Percentiles rank a stretch among this genome's conserved stretches.
Conservation (phyloP, 2,113 vertebrate genomes). For the Hirundichthys speculiger region DNA sequence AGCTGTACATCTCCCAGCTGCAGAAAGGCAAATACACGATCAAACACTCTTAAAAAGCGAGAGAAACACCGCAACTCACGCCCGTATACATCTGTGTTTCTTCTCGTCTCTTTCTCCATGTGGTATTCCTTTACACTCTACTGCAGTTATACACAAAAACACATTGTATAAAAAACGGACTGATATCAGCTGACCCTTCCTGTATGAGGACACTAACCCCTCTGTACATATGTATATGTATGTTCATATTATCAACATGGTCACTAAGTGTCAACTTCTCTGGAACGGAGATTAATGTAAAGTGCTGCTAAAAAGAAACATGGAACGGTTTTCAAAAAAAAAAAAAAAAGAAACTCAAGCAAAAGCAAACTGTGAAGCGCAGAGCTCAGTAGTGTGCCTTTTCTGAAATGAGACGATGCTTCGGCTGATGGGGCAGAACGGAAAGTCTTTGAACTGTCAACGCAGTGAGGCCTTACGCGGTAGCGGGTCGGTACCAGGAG, state of each 20-base stretch:
- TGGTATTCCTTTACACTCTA: no score
- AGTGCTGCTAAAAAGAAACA: constrained; percentile 60
- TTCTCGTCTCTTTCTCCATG: constrained; percentile 10
- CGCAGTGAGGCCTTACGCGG: constrained; percentile 51
- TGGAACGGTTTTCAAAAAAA: neutral
- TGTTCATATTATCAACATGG: constrained; percentile 55
- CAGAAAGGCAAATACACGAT: constrained; percentile 99
- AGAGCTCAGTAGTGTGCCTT: constrained; percentile 66
- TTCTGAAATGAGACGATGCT: constrained; percentile 48
- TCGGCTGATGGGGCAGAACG: neutral
- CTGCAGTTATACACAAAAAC: no score
- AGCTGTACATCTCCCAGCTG: constrained; percentile 96
- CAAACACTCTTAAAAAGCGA: constrained; percentile 85
- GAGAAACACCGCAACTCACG: neutral
- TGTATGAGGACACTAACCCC: constrained; percentile 3
- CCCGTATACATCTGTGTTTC: neutral
- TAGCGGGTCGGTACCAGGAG: constrained; percentile 20
- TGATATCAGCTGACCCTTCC: neutral
- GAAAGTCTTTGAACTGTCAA: constrained; percentile 23
- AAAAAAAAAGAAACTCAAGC: constrained; percentile 14
- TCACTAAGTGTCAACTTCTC: constrained; percentile 71
- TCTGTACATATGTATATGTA: constrained; percentile 71
- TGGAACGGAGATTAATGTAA: constrained; percentile 56
- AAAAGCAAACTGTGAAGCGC: constrained; percentile 36
- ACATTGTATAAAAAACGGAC: no score